Evolutionary conservation across 2,113 vertebrate genomes (phyloP), one percentile per base, ranked within the genome.

Genomic region (Rhea americana): DNA sequence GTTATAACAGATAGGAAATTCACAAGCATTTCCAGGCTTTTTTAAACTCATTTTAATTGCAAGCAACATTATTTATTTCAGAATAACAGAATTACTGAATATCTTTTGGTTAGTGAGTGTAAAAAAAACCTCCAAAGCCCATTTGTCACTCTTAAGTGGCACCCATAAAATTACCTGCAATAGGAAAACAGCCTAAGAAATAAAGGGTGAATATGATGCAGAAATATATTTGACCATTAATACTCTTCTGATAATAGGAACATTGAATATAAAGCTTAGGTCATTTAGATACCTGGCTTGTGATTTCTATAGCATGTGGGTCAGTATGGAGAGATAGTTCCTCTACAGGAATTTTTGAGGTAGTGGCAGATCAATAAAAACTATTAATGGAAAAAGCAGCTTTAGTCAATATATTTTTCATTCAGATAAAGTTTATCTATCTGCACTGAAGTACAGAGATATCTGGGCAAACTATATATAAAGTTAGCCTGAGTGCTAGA

Each of bases 351-450:
- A 73, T 76, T 16, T 68, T 41, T 59, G 75, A 50, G 53, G 50
- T 20, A 8, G 82, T 61, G 25, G 13, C 5, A 51, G 3, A 41
- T 63, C 5, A 80, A 35, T 43, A 58, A 18, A 87, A 94, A 65
- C 1, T 10, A 39, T 11, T 37, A 41, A 50, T 11, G 7, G n/a
- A 63, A 93, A 85, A 63, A 9, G 8, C 11, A 41, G 7, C 2
- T 51, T 87, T 26, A 35, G 30, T 61, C 18, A 59, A 35, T 7
- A 5, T 9, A 70, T 50, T 80, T 73, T 75, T 51, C 37, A 30
- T 16, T 13, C 9, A 0, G 12, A 1, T 28, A n/a, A 76, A 6
- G 0, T 55, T 71, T 55, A 8, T 13, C 30, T 85, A 1, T 9
- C n/a, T 71, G 11, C 37, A 43, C 5, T 17, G 15, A 81, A 48